Percentiles rank a stretch among this genome's conserved stretches.
phyloP scores from a whole-genome alignment of 1,140 invertebrate genomes.

The Sitophilus oryzae region DNA sequence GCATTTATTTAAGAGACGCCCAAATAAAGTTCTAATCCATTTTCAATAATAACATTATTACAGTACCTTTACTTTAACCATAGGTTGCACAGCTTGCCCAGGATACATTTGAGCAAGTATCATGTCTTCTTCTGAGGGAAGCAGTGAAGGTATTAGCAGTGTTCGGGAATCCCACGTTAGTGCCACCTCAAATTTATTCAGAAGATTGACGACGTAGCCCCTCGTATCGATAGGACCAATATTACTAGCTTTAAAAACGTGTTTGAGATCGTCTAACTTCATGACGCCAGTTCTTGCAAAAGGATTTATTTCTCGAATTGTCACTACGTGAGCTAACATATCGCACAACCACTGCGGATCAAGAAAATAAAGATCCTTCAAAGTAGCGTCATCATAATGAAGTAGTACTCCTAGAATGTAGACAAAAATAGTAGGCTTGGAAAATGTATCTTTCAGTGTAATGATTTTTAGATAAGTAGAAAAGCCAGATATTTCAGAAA shows the following conservation, averaged over 20 bases:
- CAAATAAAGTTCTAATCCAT: too few relatives aligned
- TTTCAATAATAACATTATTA: too few relatives aligned
- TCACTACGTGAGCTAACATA: conserved; percentile 93
- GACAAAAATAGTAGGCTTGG: conserved; percentile 8
- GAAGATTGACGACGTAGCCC: conserved; percentile 79
- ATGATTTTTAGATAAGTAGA: too few relatives aligned
- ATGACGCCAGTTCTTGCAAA: conserved; percentile 90
- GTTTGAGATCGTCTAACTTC: conserved; percentile 88
- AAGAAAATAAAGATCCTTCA: conserved; percentile 87
- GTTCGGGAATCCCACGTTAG: conserved; percentile 92
- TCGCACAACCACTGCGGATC: conserved; percentile 99
- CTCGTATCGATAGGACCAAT: conserved; percentile 57
- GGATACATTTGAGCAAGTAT: conserved; percentile 42
- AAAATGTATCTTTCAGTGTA: too few relatives aligned
- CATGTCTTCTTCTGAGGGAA: conserved; percentile 75
- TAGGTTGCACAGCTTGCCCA: conserved; percentile 32
- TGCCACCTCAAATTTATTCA: conserved; percentile 97
- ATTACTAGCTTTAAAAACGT: conserved; percentile 76
- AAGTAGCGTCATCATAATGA: conserved; percentile 94
- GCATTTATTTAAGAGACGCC: too few relatives aligned
- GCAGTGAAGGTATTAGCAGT: conserved; percentile 83
- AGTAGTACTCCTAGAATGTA: conserved; percentile 71
- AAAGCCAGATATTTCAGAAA: too few relatives aligned
- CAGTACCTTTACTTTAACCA: conserved; percentile 47
- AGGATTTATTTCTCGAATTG: conserved; percentile 92